A percentile compares a stretch with the other conserved stretches of the same genome.
Conservation (phyloP, 2,888 invertebrate species). For the Papilio elwesi region DNA sequence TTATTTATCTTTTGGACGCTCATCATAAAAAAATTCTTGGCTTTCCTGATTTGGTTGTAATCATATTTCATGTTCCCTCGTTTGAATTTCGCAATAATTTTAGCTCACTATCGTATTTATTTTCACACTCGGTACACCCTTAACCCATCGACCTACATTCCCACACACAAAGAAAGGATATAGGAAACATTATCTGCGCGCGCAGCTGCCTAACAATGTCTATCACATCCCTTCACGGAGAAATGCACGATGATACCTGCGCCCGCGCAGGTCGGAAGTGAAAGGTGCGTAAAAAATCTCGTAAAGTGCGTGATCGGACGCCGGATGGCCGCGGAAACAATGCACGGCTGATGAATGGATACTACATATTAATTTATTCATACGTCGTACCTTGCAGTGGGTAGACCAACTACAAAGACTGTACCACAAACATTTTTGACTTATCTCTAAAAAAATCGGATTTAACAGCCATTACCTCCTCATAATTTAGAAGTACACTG, state of each 20-base stretch:
- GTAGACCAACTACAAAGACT: neutral
- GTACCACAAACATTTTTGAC: neutral
- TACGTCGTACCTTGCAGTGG: constrained; percentile 1
- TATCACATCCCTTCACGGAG: constrained; percentile 59
- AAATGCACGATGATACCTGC: constrained; percentile 64
- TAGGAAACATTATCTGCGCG: constrained; percentile 59
- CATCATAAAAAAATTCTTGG: neutral
- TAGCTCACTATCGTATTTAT: neutral
- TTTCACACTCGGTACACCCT: neutral
- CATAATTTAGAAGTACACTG: too few relatives aligned
- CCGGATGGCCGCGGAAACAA: constrained; percentile 64
- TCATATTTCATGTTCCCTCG: too few relatives aligned
- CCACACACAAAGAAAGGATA: constrained; percentile 59
- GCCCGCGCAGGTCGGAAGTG: constrained; percentile 72
- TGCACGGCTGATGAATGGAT: constrained; percentile 46
- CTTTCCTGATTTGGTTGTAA: neutral
- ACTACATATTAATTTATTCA: constrained; percentile 47
- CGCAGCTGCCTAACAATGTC: constrained; percentile 65
- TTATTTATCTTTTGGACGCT: neutral
- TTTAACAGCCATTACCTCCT: too few relatives aligned
- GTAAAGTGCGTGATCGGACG: constrained; percentile 55
- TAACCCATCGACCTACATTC: constrained; percentile 53
- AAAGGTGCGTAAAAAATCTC: constrained; percentile 73
- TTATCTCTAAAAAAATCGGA: too few relatives aligned
- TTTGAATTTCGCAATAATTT: neutral